Conservation (phyloP, 2,797 vertebrate genomes). For the Dicrostonyx torquatus region DNA sequence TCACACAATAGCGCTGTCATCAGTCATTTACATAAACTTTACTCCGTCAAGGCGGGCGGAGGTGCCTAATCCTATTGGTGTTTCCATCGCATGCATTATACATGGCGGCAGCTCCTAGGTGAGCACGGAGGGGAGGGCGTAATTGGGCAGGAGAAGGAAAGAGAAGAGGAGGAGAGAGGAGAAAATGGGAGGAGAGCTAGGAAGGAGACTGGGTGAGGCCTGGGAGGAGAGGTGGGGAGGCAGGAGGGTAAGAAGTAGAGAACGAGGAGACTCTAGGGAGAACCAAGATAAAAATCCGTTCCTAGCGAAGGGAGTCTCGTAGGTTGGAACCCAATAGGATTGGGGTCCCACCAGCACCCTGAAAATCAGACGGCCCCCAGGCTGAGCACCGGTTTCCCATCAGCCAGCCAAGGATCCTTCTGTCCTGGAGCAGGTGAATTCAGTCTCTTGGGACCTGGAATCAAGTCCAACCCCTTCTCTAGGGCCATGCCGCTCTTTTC, state of each 20-base stretch:
- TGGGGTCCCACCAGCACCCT: not conserved
- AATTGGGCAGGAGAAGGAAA: not conserved
- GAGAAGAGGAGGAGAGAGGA: not conserved
- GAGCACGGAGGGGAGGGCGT: slow-evolving; percentile 59
- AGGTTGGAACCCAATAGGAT: not conserved
- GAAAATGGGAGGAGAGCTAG: not conserved
- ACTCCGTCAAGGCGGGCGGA: slow-evolving; percentile 89
- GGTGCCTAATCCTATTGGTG: slow-evolving; percentile 92
- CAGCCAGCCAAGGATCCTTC: not conserved
- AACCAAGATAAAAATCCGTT: not conserved
- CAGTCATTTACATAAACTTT: slow-evolving; percentile 99
- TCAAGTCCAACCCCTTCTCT: not conserved
- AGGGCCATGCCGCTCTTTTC: not conserved
- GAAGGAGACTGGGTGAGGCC: not conserved
- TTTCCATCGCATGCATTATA: slow-evolving; percentile 90
- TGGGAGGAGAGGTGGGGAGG: not conserved
- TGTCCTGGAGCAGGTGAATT: not conserved
- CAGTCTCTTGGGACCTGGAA: not conserved
- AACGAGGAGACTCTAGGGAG: not conserved
- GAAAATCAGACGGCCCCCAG: not conserved
- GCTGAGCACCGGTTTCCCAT: not conserved
- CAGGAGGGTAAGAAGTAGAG: not conserved
- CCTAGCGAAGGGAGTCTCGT: not conserved
- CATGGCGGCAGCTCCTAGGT: slow-evolving; percentile 83
- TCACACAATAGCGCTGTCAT: slow-evolving; percentile 99